phyloP scores from a whole-genome alignment of 2,113 vertebrate species.

The Egretta garzetta region DNA sequence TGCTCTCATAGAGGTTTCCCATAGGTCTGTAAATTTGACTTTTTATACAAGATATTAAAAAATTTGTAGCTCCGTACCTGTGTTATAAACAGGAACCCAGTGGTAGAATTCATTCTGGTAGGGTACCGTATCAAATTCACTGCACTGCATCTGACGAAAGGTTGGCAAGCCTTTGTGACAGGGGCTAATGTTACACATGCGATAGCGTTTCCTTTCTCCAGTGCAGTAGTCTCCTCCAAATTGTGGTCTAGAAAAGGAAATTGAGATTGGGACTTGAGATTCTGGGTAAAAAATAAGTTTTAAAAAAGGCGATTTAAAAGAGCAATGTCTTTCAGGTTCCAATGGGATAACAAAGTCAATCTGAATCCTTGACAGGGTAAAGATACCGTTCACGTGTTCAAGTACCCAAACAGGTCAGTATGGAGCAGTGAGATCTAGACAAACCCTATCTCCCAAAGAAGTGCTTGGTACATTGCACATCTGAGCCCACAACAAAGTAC shows the following conservation, averaged over 20 bases:
- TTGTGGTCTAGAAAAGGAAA: slow-evolving; percentile 82
- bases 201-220: slow-evolving; percentile 92
- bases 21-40: not conserved
- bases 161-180: slow-evolving; percentile 80
- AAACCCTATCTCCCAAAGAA: not conserved
- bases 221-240: slow-evolving; percentile 97
- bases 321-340: not conserved
- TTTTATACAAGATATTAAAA: not conserved
- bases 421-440: not conserved
- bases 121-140: slow-evolving; percentile 93
- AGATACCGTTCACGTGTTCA: not conserved
- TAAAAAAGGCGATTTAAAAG: not conserved
- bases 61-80: slow-evolving; percentile 66
- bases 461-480: not conserved
- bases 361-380: not conserved
- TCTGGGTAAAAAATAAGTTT: not conserved
- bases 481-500: not conserved
- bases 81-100: slow-evolving; percentile 88
- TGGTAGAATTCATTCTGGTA: slow-evolving; percentile 92
- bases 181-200: slow-evolving; percentile 86
- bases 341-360: not conserved
- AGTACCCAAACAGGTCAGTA: not conserved
- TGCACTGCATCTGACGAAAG: slow-evolving; percentile 98
- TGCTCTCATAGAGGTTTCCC: not conserved
- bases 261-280: not conserved